Evolutionary conservation across 2,113 vertebrate genomes (phyloP).

Genomic region (Acanthisitta chloris): DNA sequence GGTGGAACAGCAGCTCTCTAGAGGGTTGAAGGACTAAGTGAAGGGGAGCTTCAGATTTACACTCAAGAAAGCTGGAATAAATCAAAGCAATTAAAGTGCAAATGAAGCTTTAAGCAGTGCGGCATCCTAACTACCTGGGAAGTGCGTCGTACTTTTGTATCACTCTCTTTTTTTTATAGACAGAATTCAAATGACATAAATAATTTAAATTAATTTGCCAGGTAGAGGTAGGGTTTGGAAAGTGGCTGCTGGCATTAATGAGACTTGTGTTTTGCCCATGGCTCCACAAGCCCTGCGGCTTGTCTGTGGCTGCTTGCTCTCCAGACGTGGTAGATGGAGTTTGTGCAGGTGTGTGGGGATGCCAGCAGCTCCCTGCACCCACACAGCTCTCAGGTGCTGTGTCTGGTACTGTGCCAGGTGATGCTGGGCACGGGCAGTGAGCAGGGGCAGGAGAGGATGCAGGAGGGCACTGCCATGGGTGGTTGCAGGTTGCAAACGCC

Average conservation of each 20-base stretch:
- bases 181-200: slow-evolving; percentile 12
- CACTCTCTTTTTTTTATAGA: background rate
- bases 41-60: background rate
- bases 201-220: slow-evolving; percentile 24
- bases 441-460: background rate
- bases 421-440: fast-evolving
- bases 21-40: background rate
- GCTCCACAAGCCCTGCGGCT: background rate
- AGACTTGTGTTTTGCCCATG: background rate
- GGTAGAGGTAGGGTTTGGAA: background rate
- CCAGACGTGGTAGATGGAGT: background rate
- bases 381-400: fast-evolving
- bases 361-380: fast-evolving
- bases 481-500: fast-evolving
- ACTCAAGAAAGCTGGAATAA: background rate
- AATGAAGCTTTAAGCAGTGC: slow-evolving; percentile 35
- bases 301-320: background rate
- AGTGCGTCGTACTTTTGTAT: background rate
- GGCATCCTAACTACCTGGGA: slow-evolving; percentile 19
- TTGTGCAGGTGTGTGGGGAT: fast-evolving
- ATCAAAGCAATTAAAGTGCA: slow-evolving; percentile 58
- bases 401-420: background rate
- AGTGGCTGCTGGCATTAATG: background rate
- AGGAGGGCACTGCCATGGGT: background rate
- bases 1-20: background rate